Percentiles rank a stretch among this genome's conserved stretches.
These are phyloP conservation scores for Gephyroberyx darwinii DNA, from an alignment of 2,797 vertebrate genomes.

Conservation along the genomic window DNA sequence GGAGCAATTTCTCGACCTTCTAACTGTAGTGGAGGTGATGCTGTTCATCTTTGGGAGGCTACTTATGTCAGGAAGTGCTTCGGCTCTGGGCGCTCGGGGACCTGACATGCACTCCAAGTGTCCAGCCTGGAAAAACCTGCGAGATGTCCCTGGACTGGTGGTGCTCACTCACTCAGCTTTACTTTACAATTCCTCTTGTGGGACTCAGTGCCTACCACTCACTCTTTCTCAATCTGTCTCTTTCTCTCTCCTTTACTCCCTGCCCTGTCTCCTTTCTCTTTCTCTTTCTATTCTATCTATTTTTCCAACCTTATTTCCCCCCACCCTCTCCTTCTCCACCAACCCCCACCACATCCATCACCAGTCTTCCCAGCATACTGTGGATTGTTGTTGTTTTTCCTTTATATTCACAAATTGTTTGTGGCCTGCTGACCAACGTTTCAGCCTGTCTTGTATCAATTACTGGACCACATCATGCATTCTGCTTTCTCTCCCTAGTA, in stretches of 20 bases:
- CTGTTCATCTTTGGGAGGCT: constrained; percentile 94
- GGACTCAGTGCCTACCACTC: constrained; percentile 88
- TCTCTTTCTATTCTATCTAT: constrained; percentile 54
- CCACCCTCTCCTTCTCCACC: constrained; percentile 47
- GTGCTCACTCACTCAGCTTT: constrained; percentile 94
- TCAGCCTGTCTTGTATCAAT: constrained; percentile 76
- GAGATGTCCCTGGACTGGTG: constrained; percentile 88
- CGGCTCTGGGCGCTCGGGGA: constrained; percentile 87
- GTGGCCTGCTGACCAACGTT: constrained; percentile 71
- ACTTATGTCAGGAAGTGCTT: constrained; percentile 90
- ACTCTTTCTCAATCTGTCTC: constrained; percentile 84
- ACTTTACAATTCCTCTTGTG: constrained; percentile 92
- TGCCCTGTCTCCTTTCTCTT: constrained; percentile 55
- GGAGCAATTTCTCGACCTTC: constrained; percentile 97
- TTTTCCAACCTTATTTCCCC: constrained; percentile 66
- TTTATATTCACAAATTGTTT: constrained; percentile 74
- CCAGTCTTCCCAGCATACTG: constrained; percentile 59
- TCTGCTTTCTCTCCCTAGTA: constrained; percentile 9
- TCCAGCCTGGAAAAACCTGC: constrained; percentile 87
- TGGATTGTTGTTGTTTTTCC: constrained; percentile 75
- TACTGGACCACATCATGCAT: constrained; percentile 49
- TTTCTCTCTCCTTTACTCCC: constrained; percentile 76
- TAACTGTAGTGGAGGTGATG: constrained; percentile 93
- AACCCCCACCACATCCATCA: constrained; percentile 73
- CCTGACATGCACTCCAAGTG: constrained; percentile 85